A percentile compares a stretch with the other conserved stretches of the same genome.
Conservation (phyloP, 2,797 vertebrate genomes). For the Spinibarbus caldwelli region DNA sequence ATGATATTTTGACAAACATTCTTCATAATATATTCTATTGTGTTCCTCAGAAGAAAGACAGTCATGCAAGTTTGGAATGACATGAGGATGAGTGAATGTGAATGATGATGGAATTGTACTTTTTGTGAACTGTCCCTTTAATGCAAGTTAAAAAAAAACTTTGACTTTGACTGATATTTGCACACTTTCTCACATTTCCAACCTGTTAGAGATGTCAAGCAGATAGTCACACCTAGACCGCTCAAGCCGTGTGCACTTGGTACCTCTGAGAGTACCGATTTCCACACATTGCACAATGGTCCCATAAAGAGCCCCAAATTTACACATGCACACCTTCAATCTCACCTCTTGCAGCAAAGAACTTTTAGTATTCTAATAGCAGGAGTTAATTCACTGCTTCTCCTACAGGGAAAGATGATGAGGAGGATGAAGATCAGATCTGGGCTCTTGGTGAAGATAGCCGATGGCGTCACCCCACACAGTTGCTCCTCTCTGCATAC, state of each 20-base stretch:
- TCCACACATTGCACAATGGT: slow-evolving; percentile 76
- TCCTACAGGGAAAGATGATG: slow-evolving; percentile 41
- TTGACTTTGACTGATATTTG: slow-evolving; percentile 46
- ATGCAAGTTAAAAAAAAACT: neutral
- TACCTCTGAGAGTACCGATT: slow-evolving; percentile 68
- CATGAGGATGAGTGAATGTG: neutral
- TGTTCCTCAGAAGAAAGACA: neutral
- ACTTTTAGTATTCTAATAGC: slow-evolving; percentile 21
- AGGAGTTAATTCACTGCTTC: slow-evolving; percentile 32
- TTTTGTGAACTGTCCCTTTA: neutral
- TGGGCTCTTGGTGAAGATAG: slow-evolving; percentile 52
- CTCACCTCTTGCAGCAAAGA: slow-evolving; percentile 1
- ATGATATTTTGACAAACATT: neutral
- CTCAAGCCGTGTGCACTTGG: slow-evolving; percentile 69
- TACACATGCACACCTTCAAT: slow-evolving; percentile 18
- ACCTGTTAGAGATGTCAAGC: slow-evolving; percentile 73
- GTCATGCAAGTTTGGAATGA: neutral
- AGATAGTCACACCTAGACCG: slow-evolving; percentile 58
- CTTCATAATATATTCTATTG: neutral
- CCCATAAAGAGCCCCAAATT: slow-evolving; percentile 63
- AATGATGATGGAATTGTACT: neutral
- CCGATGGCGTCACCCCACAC: slow-evolving; percentile 67
- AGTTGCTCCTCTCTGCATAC: slow-evolving; percentile 71
- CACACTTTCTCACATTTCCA: slow-evolving; percentile 60
- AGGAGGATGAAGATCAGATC: slow-evolving; percentile 48